Conservation (phyloP, 2,113 vertebrate genomes). For the Malurus elegans region DNA sequence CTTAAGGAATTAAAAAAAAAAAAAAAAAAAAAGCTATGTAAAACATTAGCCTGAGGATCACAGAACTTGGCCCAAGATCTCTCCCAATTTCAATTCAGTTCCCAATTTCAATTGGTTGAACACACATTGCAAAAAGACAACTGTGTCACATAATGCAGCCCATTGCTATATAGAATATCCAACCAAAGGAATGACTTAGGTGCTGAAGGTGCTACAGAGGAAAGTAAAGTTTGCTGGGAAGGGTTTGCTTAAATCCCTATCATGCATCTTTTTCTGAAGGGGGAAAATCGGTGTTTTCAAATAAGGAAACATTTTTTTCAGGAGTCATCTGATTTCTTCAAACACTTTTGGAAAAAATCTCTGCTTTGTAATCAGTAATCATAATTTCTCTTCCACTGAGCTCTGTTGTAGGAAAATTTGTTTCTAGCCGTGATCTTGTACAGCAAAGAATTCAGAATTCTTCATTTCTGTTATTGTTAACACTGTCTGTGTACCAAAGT, state of each 20-base stretch:
- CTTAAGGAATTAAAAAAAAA: neutral
- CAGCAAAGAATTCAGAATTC: neutral
- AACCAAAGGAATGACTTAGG: neutral
- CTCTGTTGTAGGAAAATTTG: neutral
- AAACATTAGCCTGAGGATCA: neutral
- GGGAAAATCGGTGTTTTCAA: neutral
- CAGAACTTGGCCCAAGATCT: neutral
- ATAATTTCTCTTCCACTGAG: neutral
- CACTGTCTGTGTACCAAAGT: neutral
- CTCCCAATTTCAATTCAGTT: neutral
- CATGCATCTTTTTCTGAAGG: neutral
- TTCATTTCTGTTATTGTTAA: neutral
- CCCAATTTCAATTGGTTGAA: neutral
- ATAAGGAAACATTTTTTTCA: neutral
- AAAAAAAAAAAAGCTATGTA: neutral
- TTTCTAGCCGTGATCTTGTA: neutral
- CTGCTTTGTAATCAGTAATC: neutral
- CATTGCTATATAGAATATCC: neutral
- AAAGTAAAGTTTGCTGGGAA: neutral
- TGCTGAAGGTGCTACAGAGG: neutral
- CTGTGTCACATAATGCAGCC: neutral
- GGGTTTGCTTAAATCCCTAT: neutral
- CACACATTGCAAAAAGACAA: neutral
- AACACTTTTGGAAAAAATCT: neutral
- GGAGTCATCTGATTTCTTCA: neutral